These are phyloP conservation scores for Chymomyza fuscimana DNA, from an alignment of 2,888 invertebrate species.

Conservation along the genomic window DNA sequence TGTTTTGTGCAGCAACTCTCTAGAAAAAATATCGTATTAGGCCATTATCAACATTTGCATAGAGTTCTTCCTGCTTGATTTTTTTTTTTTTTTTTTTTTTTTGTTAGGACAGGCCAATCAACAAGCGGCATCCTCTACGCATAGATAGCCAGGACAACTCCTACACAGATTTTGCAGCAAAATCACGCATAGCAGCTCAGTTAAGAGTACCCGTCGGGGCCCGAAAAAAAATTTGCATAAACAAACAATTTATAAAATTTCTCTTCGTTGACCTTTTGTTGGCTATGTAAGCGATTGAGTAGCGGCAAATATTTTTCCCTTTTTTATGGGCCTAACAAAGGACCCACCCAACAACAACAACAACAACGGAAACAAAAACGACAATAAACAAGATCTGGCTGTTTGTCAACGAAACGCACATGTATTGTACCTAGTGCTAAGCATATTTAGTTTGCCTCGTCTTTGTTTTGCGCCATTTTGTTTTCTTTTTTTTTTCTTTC, in stretches of 20 bases:
- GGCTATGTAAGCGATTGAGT: conserved; percentile 10
- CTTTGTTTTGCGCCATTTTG: background rate
- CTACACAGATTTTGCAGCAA: background rate
- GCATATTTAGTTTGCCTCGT: background rate
- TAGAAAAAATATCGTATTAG: conserved; percentile 4
- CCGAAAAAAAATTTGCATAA: conserved; percentile 43
- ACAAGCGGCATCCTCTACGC: background rate
- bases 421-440: background rate
- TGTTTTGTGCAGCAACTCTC: background rate
- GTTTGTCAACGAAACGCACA: conserved; percentile 1
- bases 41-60: conserved; percentile 7
- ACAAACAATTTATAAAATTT: conserved; percentile 37
- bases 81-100: background rate
- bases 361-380: background rate
- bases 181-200: background rate
- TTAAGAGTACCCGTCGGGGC: background rate
- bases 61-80: background rate
- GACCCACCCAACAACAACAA: background rate
- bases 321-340: conserved; percentile 10
- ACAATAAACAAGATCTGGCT: background rate
- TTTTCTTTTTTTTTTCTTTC: background rate
- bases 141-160: background rate
- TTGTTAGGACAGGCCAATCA: background rate
- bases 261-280: conserved; percentile 26
- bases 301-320: conserved; percentile 11